phyloP scores from a whole-genome alignment of 1,140 invertebrate genomes.

The Elysia chlorotica region DNA sequence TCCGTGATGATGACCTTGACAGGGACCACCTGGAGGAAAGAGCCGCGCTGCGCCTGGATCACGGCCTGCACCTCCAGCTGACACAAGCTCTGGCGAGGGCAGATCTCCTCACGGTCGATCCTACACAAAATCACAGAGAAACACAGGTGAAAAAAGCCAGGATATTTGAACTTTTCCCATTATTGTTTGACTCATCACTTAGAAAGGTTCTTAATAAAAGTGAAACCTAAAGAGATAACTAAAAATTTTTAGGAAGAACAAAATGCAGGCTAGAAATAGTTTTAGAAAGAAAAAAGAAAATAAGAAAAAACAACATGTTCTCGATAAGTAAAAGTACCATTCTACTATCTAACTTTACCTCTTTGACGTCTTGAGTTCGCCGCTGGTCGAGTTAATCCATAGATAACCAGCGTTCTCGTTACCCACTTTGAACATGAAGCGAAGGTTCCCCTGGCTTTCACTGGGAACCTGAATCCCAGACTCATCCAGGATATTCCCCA shows the following conservation, averaged over 20 bases:
- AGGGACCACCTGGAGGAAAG: conserved; percentile 36
- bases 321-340: too few relatives aligned
- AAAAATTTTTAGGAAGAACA: too few relatives aligned
- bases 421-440: conserved; percentile 40
- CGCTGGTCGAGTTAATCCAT: conserved; percentile 9
- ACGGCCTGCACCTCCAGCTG: conserved; percentile 34
- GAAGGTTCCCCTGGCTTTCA: conserved; percentile 33
- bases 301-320: not conserved
- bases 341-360: too few relatives aligned
- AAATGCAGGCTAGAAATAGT: not conserved
- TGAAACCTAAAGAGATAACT: not conserved
- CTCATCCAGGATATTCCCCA: conserved; percentile 35
- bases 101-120: conserved; percentile 17
- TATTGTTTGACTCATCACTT: not conserved
- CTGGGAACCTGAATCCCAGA: conserved; percentile 29
- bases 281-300: not conserved
- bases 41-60: conserved; percentile 33
- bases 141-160: too few relatives aligned
- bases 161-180: not conserved
- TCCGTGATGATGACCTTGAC: conserved; percentile 65
- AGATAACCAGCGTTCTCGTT: conserved; percentile 14
- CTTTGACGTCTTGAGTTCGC: conserved; percentile 6
- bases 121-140: too few relatives aligned
- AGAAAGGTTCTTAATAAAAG: not conserved
- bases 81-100: conserved; percentile 20